A percentile compares a stretch with the other conserved stretches of the same genome.
phyloP scores from a whole-genome alignment of 2,888 invertebrate species.

The Molorchus minor region DNA sequence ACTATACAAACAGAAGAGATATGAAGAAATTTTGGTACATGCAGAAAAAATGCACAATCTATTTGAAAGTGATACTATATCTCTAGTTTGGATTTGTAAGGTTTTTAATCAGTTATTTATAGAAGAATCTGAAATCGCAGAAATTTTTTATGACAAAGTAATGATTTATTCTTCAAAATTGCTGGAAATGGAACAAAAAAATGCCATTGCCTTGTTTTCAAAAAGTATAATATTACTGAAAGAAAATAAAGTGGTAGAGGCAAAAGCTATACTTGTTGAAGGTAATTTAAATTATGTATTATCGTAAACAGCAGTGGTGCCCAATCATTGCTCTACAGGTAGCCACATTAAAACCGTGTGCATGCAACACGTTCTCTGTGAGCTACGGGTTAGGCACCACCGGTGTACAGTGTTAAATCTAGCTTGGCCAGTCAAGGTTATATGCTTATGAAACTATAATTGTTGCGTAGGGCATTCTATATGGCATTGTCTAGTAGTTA shows the following conservation, averaged over 20 bases:
- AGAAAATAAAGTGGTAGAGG: constrained; percentile 66
- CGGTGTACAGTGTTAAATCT: too few species aligned
- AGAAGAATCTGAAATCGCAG: constrained; percentile 48
- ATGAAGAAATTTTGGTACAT: constrained; percentile 60
- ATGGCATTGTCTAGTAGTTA: too few species aligned
- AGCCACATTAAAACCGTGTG: too few species aligned
- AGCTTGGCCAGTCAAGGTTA: too few species aligned
- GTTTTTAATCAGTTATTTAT: constrained; percentile 64
- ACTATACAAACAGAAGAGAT: constrained; percentile 63
- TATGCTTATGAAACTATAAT: too few species aligned
- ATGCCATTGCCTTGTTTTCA: constrained; percentile 70
- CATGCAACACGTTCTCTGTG: too few species aligned
- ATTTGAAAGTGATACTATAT: constrained; percentile 64
- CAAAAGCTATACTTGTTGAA: constrained; percentile 64
- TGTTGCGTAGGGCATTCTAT: too few species aligned
- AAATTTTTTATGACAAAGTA: constrained; percentile 35
- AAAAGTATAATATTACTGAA: constrained; percentile 68
- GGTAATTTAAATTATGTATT: constrained; percentile 48
- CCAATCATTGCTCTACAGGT: too few species aligned
- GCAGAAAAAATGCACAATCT: constrained; percentile 64
- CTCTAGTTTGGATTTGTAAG: constrained; percentile 72
- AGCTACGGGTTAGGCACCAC: too few species aligned
- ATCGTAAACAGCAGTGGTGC: too few species aligned
- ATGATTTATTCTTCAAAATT: constrained; percentile 64
- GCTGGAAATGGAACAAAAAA: constrained; percentile 67